phyloP scores from a whole-genome alignment of 2,113 vertebrate genomes.

The Lepisosteus osseus region DNA sequence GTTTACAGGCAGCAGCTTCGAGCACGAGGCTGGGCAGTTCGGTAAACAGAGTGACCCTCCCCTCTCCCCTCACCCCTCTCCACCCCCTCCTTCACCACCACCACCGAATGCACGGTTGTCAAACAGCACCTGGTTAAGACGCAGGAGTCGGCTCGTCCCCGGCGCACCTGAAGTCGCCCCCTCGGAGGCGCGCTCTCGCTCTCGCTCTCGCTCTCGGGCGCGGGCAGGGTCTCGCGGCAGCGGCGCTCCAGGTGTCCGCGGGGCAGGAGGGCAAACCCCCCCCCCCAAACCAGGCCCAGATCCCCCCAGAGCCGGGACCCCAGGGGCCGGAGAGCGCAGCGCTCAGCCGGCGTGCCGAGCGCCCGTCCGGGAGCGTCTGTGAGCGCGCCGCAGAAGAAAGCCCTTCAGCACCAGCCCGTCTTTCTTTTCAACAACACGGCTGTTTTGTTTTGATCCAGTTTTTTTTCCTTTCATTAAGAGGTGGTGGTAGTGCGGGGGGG shows the following conservation, averaged over 20 bases:
- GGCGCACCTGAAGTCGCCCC: too few species aligned
- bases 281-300: not conserved
- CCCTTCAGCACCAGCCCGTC: not conserved
- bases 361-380: constrained; percentile 38
- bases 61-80: too few species aligned
- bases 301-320: constrained; percentile 30
- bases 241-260: not conserved
- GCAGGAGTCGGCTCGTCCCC: constrained; percentile 22
- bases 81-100: too few species aligned
- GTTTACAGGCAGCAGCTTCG: too few species aligned
- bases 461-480: constrained; percentile 56
- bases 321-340: constrained; percentile 15
- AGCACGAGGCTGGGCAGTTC: too few species aligned
- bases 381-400: constrained; percentile 45
- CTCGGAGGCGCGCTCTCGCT: not conserved
- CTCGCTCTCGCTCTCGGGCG: not conserved
- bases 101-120: too few species aligned
- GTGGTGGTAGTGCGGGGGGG: constrained; percentile 54
- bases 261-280: not conserved
- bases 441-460: constrained; percentile 54
- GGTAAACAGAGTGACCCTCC: too few species aligned
- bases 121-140: constrained; percentile 10
- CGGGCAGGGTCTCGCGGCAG: not conserved
- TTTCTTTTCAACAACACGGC: constrained; percentile 60
- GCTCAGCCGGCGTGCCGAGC: constrained; percentile 30